Evolutionary conservation across 2,113 vertebrate species (phyloP).

Genomic region (Galeopterus variegatus): DNA sequence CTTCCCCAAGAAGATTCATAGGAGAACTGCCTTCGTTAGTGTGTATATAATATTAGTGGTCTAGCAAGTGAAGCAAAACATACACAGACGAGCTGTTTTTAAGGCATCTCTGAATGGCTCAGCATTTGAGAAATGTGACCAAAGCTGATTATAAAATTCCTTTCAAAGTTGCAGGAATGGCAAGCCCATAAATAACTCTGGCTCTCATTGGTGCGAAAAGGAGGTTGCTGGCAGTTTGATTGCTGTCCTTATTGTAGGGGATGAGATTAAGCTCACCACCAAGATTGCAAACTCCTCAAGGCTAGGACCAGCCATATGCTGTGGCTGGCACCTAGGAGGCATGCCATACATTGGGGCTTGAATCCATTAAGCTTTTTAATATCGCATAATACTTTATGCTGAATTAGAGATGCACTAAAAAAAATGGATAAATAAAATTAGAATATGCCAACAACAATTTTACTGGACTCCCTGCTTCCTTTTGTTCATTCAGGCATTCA

Average conservation of each 20-base stretch:
- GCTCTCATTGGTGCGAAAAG: conserved; percentile 52
- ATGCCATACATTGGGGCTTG: not conserved
- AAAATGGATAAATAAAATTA: not conserved
- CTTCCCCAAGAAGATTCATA: conserved; percentile 54
- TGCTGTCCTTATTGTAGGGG: not conserved
- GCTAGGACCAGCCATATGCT: not conserved
- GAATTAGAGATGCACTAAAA: not conserved
- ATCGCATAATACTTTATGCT: not conserved
- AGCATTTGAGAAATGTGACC: conserved; percentile 73
- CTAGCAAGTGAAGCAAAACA: conserved; percentile 58
- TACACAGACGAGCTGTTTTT: conserved; percentile 58
- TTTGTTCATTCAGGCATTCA: not conserved
- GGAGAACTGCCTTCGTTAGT: conserved; percentile 68
- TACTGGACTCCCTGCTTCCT: not conserved
- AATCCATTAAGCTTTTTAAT: conserved; percentile 18
- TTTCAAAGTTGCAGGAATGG: conserved; percentile 71
- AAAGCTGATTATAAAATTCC: conserved; percentile 70
- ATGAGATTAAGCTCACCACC: not conserved
- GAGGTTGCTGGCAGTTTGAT: conserved; percentile 19
- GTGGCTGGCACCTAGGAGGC: not conserved
- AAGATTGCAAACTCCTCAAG: not conserved
- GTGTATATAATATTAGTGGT: conserved; percentile 50
- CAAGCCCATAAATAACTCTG: conserved; percentile 63
- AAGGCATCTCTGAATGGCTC: conserved; percentile 58
- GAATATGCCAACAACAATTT: not conserved